Evolutionary conservation across 2,113 vertebrate species (phyloP), one percentile per base, ranked within the genome.

Genomic region (Tonatia bakeri): DNA sequence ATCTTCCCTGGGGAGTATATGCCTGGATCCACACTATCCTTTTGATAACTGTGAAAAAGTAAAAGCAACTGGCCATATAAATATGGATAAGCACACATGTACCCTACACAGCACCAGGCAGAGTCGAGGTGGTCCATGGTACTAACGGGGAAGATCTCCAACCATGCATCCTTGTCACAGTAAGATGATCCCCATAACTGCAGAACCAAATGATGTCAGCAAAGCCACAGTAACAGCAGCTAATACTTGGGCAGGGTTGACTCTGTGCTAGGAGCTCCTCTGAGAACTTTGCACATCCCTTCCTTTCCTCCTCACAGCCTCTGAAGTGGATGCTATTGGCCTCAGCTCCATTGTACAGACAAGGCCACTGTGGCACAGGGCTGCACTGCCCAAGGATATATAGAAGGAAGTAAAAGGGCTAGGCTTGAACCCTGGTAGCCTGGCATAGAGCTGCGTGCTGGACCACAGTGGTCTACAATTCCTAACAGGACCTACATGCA

Each of bases 91-190:
- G 24, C 17, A 31, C 12, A 9, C 12, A 4, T 4, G 17, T 33
- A 38, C 69, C 86, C 86, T 7, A 33, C 4, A 8, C 19, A 40
- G 80, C 50, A 43, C 50, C 19, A 20, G 13, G 16, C 64, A 11
- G 70, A 43, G 20, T 9, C 1, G 12, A 31, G n/a, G 69, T 2
- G 40, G 47, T 14, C 45, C 28, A 3, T 1, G 16, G 26, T 8
- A 31, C 2, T 2, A 36, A 26, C 1, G 0, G 31, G 11, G 8
- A 56, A 3, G 3, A 33, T 24, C 70, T 61, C 79, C 36, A 45
- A 43, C 31, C 0, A 0, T 0, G 4, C 0, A 15, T 50, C 26
- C 11, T 47, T 0, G 7, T 6, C 17, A 26, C 13, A 14, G 7
- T 1, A 2, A 22, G 61, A 52, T 2, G 59, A 36, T 0, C 15